A percentile compares a stretch with the other conserved stretches of the same genome.
These are phyloP conservation scores for Turnix velox DNA, from an alignment of 2,113 vertebrate genomes.

Conservation along the genomic window DNA sequence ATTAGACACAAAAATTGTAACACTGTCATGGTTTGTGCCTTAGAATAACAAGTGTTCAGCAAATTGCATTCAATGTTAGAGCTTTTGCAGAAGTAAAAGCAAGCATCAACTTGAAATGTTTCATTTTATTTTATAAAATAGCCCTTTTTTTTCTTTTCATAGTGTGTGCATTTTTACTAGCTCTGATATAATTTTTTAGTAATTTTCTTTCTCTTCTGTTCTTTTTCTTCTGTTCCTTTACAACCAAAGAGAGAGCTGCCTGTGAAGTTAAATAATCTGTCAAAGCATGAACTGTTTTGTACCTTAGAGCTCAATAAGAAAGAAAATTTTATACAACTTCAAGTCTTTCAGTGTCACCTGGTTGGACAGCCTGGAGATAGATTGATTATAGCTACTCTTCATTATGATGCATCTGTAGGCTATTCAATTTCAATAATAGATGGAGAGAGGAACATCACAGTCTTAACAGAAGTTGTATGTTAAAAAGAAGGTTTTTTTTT, in stretches of 20 bases:
- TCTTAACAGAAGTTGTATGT: background rate
- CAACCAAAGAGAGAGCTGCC: background rate
- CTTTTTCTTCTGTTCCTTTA: background rate
- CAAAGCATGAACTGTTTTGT: background rate
- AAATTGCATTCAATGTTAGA: background rate
- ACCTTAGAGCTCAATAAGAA: conserved; percentile 16
- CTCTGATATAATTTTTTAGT: background rate
- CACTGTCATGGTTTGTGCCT: background rate
- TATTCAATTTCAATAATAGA: background rate
- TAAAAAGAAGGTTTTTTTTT: background rate
- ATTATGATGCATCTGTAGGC: conserved; percentile 16
- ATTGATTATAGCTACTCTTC: background rate
- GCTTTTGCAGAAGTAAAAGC: background rate
- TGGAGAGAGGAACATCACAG: conserved; percentile 1
- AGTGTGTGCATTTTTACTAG: background rate
- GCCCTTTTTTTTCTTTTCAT: background rate
- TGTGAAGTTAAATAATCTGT: conserved; percentile 52
- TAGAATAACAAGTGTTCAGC: background rate
- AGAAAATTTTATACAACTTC: background rate
- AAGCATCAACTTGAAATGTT: background rate
- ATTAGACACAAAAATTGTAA: conserved; percentile 39
- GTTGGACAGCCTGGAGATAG: background rate
- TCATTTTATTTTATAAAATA: background rate
- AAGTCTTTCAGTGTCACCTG: background rate
- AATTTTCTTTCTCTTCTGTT: background rate